phyloP scores from a whole-genome alignment of 2,888 invertebrate species.

The Spisula solida region DNA sequence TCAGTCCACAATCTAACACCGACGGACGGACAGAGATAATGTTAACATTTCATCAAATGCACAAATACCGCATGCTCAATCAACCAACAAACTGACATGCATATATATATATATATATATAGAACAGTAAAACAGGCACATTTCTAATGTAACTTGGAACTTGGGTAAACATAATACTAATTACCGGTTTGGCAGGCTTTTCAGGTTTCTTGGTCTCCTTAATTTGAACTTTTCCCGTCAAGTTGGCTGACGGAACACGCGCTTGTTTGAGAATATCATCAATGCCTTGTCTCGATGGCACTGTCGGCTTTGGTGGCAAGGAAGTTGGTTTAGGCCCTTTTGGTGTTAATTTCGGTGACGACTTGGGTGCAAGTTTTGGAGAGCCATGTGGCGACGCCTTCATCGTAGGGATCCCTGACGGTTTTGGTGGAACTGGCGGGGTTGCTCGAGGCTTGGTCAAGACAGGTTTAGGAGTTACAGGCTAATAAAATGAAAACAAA shows the following conservation, averaged over 20 bases:
- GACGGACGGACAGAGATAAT: no score
- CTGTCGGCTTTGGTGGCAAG: constrained; percentile 77
- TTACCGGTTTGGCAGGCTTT: constrained; percentile 35
- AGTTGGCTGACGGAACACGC: constrained; percentile 66
- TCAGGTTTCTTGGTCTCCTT: constrained; percentile 39
- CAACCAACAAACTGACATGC: background rate
- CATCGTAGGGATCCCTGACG: constrained; percentile 59
- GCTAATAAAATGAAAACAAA: constrained; percentile 56
- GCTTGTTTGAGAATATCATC: constrained; percentile 71
- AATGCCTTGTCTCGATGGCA: constrained; percentile 43
- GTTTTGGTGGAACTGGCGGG: constrained; percentile 79
- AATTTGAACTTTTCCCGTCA: background rate
- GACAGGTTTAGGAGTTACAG: constrained; percentile 65
- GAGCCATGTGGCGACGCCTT: background rate
- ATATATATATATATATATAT: background rate
- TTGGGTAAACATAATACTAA: background rate
- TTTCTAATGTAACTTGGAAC: background rate
- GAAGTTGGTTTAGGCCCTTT: constrained; percentile 75
- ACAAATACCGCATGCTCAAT: background rate
- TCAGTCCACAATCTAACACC: no score
- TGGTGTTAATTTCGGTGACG: constrained; percentile 46
- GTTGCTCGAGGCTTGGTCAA: constrained; percentile 69
- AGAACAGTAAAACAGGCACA: background rate
- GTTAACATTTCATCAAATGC: background rate
- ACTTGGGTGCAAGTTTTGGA: constrained; percentile 32